These are phyloP conservation scores for Manis javanica DNA, from an alignment of 2,797 vertebrate species.

Conservation along the genomic window DNA sequence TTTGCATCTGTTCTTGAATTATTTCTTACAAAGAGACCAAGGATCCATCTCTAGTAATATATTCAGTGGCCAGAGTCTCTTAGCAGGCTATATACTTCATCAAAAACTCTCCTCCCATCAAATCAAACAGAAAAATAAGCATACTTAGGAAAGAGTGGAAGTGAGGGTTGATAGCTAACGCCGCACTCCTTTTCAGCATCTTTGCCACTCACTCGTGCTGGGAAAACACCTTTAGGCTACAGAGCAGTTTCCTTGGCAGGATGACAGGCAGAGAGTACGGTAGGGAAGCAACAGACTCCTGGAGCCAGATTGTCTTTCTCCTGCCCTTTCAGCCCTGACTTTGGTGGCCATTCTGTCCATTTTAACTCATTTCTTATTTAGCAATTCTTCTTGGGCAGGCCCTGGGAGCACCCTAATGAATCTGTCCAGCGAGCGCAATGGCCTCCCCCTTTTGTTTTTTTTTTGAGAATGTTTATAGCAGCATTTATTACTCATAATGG, in stretches of 20 bases:
- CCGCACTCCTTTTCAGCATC: background rate
- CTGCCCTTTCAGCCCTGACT: constrained; percentile 57
- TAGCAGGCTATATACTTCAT: background rate
- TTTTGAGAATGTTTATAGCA: background rate
- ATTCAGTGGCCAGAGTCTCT: background rate
- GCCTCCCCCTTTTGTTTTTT: background rate
- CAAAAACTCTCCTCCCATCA: background rate
- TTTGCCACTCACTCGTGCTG: background rate
- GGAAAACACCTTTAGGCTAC: constrained; percentile 64
- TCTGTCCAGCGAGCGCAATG: background rate
- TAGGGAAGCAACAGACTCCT: constrained; percentile 43
- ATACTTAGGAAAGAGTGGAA: constrained; percentile 44
- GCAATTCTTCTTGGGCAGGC: background rate
- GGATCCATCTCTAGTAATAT: no score
- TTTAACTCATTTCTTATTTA: constrained; percentile 64
- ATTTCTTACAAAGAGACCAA: no score
- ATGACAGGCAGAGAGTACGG: background rate
- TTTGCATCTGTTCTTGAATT: no score
- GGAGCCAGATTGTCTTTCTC: constrained; percentile 39
- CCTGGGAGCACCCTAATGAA: background rate
- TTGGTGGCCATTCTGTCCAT: constrained; percentile 62
- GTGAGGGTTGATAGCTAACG: constrained; percentile 52
- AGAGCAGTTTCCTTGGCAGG: constrained; percentile 24
- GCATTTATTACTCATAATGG: background rate
- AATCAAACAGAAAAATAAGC: constrained; percentile 47